Evolutionary conservation across 2,113 vertebrate species (phyloP).

Genomic region (Platichthys flesus): DNA sequence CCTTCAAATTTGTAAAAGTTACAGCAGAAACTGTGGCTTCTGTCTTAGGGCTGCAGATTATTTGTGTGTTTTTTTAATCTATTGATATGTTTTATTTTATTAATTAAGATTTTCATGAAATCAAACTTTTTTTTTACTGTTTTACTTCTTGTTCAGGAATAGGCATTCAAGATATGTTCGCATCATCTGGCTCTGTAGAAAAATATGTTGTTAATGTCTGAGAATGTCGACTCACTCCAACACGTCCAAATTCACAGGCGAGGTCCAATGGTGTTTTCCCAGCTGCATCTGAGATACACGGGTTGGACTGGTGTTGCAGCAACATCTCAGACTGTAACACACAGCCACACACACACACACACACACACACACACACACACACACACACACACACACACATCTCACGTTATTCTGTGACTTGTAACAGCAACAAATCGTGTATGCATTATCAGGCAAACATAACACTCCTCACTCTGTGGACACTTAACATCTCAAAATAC

Average conservation of each 20-base stretch:
- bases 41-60: no score
- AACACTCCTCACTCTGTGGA: constrained; percentile 2
- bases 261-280: constrained; percentile 96
- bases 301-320: constrained; percentile 97
- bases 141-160: no score
- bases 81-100: no score
- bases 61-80: no score
- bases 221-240: constrained; percentile 86
- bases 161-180: no score
- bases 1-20: no score
- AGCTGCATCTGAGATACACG: constrained; percentile 94
- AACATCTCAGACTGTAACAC: constrained; percentile 78
- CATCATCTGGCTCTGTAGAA: no score
- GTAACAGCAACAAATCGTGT: constrained; percentile 24
- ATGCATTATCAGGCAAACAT: constrained; percentile 34
- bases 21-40: no score
- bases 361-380: not conserved
- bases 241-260: constrained; percentile 96
- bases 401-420: not conserved
- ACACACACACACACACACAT: not conserved
- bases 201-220: not conserved
- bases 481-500: not conserved
- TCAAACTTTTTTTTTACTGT: no score
- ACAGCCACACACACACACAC: constrained; percentile 12
- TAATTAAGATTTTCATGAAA: no score